Conservation (phyloP, 2,797 vertebrate genomes). For the Urophycis tenuis region DNA sequence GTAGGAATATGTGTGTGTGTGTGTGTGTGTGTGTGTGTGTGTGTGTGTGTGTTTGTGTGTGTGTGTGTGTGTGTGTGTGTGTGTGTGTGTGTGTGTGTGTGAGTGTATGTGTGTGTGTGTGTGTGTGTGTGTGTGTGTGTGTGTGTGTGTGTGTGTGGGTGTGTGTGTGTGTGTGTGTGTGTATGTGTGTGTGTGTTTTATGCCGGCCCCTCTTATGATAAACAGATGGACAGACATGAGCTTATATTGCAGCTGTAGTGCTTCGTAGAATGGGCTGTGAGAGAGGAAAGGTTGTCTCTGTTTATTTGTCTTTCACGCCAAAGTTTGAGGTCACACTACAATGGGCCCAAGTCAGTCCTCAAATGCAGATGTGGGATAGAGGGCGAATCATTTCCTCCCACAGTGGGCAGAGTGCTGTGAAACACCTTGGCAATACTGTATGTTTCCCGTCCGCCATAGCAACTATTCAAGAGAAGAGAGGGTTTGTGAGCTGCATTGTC, state of each 20-base stretch:
- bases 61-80: conserved; percentile 2
- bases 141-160: conserved; percentile 1
- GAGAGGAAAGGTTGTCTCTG: conserved; percentile 21
- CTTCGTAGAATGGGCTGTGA: conserved; percentile 18
- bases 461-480: neutral
- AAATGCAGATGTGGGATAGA: conserved; percentile 33
- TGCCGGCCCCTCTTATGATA: conserved; percentile 5
- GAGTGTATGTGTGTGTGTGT: conserved; percentile 1
- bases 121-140: conserved; percentile 3
- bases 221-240: neutral
- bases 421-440: neutral
- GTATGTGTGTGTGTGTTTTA: conserved; percentile 1
- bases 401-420: neutral
- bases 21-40: conserved; percentile 1
- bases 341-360: conserved; percentile 47
- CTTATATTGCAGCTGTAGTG: neutral
- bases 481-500: neutral
- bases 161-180: neutral
- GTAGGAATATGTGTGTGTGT: conserved; percentile 4
- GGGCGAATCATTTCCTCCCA: conserved; percentile 1
- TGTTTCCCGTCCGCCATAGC: neutral
- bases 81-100: neutral
- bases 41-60: conserved; percentile 5
- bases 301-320: conserved; percentile 22
- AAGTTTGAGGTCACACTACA: conserved; percentile 48